phyloP scores from a whole-genome alignment of 1,140 invertebrate species.

The Hyphantria cunea region DNA sequence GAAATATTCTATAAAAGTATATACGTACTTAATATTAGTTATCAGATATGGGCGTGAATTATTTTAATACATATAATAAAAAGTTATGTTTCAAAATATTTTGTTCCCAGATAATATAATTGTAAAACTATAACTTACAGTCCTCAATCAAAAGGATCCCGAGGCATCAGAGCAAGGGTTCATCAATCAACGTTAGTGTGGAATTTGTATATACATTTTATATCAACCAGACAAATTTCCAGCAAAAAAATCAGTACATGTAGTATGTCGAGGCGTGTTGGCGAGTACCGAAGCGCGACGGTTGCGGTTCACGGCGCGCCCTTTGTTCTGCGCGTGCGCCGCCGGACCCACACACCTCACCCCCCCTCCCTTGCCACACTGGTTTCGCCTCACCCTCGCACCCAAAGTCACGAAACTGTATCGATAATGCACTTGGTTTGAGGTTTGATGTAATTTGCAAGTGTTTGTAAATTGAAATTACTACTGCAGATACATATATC shows the following conservation, averaged over 20 bases:
- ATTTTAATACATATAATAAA: no score
- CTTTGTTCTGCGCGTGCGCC: constrained; percentile 73
- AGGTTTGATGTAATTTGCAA: constrained; percentile 25
- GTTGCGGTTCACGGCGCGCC: constrained; percentile 77
- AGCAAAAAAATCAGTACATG: constrained; percentile 48
- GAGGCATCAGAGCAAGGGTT: background rate
- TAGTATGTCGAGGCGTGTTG: constrained; percentile 45
- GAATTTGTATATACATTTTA: background rate
- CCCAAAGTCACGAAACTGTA: constrained; percentile 17
- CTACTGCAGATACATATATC: background rate
- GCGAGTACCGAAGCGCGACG: constrained; percentile 62
- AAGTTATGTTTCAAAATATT: no score
- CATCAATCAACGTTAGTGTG: background rate
- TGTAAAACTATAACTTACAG: no score
- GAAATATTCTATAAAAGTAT: no score
- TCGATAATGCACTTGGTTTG: constrained; percentile 9
- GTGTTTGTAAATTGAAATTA: constrained; percentile 1
- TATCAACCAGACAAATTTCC: constrained; percentile 34
- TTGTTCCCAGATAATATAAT: no score
- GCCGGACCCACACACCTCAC: constrained; percentile 35
- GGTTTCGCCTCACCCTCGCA: constrained; percentile 13
- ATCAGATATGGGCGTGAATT: no score
- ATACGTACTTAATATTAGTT: no score
- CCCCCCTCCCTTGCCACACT: constrained; percentile 25
- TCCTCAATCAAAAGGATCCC: background rate